Base-by-base conservation (phyloP, 1,140 invertebrate species). In the Drosophila tropicalis region DNA sequence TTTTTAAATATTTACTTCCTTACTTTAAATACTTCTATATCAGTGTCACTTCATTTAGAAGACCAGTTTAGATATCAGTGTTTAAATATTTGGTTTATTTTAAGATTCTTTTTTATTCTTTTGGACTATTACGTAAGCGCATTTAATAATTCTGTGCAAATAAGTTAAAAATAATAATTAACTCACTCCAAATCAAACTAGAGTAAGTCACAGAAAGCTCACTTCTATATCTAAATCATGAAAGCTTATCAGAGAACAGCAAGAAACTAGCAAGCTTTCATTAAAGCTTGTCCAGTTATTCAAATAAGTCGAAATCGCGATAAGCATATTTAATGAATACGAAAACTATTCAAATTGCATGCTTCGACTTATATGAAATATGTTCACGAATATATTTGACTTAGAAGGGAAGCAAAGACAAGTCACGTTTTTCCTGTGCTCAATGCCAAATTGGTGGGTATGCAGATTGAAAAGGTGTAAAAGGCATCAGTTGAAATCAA, bases 351-450 rank as follows among this genome's bases (percentile, higher is more conserved):
- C 54, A 55, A 56, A 76, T 60, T 70, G 76, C 73, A 76, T 55
- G 73, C 66, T 70, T 9, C 36, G 60, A 47, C 41, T 55, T 55
- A 65, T 55, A 39, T 60, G 72, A 75, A 74, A 75, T 68, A 76
- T 66, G 67, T 39, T 17, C 54, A 70, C 47, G 40, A 77, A 76
- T 63, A 62, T 65, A 67, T 75, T 75, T 56, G 51, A 39, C 17
- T 54, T 55, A 19, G 72, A 44, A 69, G 19, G 47, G 29, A 68
- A 62, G 22, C 40, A 70, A 77, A 74, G 67, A 70, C 79, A 51
- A 68, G 79, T 81, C 79, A 81, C 79, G 79, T 77, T 81, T 81
- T 70, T 81, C 79, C 70, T 74, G 74, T 77, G 67, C 66, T 67
- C 72, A 76, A 72, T 72, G 77, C 64, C 61, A 80, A 76, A 80